Percentiles rank a stretch among this genome's conserved stretches.
Evolutionary conservation across 1,140 invertebrate species (phyloP).

Genomic region (Nasonia vitripennis): DNA sequence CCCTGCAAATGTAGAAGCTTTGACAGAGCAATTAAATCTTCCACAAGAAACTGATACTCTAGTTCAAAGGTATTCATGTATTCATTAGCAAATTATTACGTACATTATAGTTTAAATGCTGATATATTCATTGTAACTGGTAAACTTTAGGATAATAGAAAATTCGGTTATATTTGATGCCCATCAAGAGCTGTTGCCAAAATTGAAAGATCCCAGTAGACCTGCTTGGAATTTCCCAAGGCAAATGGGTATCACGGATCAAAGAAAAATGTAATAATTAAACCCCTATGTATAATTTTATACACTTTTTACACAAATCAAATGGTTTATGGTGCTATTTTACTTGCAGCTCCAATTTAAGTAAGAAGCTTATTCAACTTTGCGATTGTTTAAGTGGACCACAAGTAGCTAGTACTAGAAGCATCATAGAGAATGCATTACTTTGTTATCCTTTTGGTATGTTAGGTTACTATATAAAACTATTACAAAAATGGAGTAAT

Average conservation of each 20-base stretch:
- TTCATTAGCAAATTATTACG: neutral
- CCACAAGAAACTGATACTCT: conserved; percentile 69
- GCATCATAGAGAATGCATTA: conserved; percentile 77
- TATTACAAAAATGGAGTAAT: neutral
- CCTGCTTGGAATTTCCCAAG: conserved; percentile 83
- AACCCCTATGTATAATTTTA: neutral
- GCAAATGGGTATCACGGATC: conserved; percentile 82
- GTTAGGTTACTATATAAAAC: neutral
- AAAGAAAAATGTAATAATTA: conserved; percentile 81
- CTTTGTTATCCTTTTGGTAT: conserved; percentile 67
- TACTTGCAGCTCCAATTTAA: conserved; percentile 80
- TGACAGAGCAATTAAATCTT: conserved; percentile 65
- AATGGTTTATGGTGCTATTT: conserved; percentile 45
- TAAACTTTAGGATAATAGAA: conserved; percentile 76
- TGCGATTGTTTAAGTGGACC: conserved; percentile 79
- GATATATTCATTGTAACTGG: conserved; percentile 33
- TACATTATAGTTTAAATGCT: neutral
- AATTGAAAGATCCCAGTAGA: conserved; percentile 80
- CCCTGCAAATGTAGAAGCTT: conserved; percentile 76
- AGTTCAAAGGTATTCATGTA: conserved; percentile 67
- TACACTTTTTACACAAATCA: conserved; percentile 5
- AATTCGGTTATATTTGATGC: conserved; percentile 86
- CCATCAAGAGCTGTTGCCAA: conserved; percentile 85
- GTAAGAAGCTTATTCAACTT: conserved; percentile 82
- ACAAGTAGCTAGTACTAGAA: conserved; percentile 75